Percentiles rank a stretch among this genome's conserved stretches.
These are phyloP conservation scores for Pan paniscus DNA, from an alignment of 2,113 vertebrate species.

Conservation along the genomic window DNA sequence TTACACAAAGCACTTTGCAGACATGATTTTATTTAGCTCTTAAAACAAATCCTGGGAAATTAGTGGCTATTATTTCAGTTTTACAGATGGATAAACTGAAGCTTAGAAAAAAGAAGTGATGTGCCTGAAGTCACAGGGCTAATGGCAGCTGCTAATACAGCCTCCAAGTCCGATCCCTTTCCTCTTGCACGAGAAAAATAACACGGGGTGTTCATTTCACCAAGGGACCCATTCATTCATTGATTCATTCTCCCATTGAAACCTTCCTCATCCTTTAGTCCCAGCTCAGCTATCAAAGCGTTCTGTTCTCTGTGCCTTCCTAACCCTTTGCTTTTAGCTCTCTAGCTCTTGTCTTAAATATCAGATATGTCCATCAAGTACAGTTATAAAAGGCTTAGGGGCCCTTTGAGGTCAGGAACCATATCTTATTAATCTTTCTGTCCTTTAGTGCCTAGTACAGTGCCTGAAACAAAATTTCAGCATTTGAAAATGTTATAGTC, in stretches of 20 bases:
- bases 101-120: neutral
- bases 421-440: neutral
- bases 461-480: neutral
- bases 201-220: neutral
- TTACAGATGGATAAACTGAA: neutral
- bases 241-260: neutral
- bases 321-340: neutral
- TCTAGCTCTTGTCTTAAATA: neutral
- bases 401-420: neutral
- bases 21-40: conserved; percentile 1
- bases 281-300: neutral
- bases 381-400: neutral
- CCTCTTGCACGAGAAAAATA: neutral
- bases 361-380: neutral
- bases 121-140: neutral
- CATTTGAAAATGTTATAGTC: neutral
- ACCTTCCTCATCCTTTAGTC: neutral
- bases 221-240: neutral
- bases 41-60: neutral
- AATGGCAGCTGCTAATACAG: neutral
- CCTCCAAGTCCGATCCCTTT: neutral
- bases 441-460: neutral
- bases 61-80: neutral
- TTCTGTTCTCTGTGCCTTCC: neutral
- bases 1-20: neutral